Percentiles rank a stretch among this genome's conserved stretches.
These are phyloP conservation scores for Macrosteles quadrilineatus DNA, from an alignment of 1,140 invertebrate species.

Conservation along the genomic window DNA sequence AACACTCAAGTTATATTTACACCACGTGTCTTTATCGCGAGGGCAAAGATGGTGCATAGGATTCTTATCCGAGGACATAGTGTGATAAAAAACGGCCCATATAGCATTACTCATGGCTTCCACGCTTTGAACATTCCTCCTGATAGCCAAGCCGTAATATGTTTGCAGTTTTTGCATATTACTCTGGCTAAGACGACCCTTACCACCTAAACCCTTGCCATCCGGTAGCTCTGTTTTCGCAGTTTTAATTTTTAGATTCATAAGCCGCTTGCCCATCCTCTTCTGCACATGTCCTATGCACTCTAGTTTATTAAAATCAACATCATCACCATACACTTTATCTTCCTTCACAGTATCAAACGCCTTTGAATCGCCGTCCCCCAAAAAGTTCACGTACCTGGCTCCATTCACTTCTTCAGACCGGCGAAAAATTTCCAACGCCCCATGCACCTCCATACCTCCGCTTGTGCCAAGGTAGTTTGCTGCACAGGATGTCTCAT, in stretches of 20 bases:
- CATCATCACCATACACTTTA: slow-evolving; percentile 29
- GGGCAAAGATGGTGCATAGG: slow-evolving; percentile 39
- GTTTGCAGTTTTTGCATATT: slow-evolving; percentile 6
- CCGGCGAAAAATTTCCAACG: slow-evolving; percentile 36
- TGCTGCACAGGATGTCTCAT: slow-evolving; percentile 25
- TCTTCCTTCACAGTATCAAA: neutral
- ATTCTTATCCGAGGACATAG: slow-evolving; percentile 41
- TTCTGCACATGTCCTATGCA: slow-evolving; percentile 38
- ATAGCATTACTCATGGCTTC: slow-evolving; percentile 39
- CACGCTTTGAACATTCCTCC: slow-evolving; percentile 36
- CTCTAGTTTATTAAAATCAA: slow-evolving; percentile 35
- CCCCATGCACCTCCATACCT: slow-evolving; percentile 38
- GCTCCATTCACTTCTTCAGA: slow-evolving; percentile 23
- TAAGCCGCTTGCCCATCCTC: slow-evolving; percentile 30
- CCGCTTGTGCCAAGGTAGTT: slow-evolving; percentile 38
- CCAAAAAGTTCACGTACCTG: slow-evolving; percentile 34
- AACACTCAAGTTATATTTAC: neutral
- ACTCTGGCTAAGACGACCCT: neutral
- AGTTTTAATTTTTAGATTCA: slow-evolving; percentile 22
- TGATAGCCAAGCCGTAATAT: slow-evolving; percentile 40
- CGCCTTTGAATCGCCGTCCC: slow-evolving; percentile 35
- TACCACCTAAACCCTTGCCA: slow-evolving; percentile 3
- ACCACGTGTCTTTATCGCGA: slow-evolving; percentile 33
- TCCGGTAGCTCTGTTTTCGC: neutral
- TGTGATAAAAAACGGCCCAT: slow-evolving; percentile 42